A percentile compares a stretch with the other conserved stretches of the same genome.
Evolutionary conservation across 2,113 vertebrate species (phyloP).

Genomic region (Eurystomus gularis): DNA sequence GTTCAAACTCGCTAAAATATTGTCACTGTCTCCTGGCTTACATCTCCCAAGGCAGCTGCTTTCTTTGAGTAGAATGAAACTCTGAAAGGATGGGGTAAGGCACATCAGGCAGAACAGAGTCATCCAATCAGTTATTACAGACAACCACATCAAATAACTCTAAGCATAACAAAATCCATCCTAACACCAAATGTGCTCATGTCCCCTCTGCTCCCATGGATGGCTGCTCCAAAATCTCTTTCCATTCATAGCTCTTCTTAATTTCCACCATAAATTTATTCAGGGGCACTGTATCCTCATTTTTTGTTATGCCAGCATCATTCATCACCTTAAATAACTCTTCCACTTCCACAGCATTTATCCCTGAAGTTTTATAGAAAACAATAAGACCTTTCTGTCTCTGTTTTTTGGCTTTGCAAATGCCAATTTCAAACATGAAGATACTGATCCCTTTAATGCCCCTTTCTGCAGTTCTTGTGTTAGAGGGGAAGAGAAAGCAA

Average conservation of each 20-base stretch:
- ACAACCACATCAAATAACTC: background rate
- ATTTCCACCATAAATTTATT: conserved; percentile 21
- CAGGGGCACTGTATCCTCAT: background rate
- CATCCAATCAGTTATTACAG: background rate
- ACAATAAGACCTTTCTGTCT: background rate
- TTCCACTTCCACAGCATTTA: background rate
- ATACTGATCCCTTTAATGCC: background rate
- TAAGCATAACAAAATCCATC: background rate
- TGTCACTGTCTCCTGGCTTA: background rate
- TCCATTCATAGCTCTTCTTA: background rate
- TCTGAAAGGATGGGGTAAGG: background rate
- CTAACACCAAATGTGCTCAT: background rate
- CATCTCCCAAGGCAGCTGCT: background rate
- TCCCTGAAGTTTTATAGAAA: background rate
- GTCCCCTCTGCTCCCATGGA: background rate
- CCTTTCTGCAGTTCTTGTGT: background rate
- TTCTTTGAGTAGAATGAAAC: background rate
- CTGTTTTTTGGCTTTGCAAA: background rate
- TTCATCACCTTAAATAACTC: background rate
- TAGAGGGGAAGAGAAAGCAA: background rate
- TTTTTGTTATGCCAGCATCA: background rate
- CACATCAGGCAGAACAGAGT: background rate
- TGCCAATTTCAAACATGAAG: background rate
- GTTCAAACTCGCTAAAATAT: background rate
- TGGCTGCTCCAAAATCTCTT: background rate